Evolutionary conservation across 2,888 invertebrate genomes (phyloP), one percentile per base, ranked within the genome.

Genomic region (Drosophila nigricruria): DNA sequence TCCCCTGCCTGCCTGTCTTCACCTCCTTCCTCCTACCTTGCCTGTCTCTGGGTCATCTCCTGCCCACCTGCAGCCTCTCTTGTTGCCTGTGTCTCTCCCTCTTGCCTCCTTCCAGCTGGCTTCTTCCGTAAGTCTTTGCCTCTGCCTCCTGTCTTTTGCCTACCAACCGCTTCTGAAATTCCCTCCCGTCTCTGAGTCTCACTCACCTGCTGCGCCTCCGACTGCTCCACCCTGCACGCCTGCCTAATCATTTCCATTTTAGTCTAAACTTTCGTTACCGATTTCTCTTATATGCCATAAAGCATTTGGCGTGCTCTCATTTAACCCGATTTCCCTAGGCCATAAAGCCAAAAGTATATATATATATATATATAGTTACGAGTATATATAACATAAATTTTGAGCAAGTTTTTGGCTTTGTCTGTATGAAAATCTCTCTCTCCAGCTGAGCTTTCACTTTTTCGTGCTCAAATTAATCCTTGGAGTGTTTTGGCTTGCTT

Each of bases 381-480:
- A 45, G 25, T 81, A 76, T 73, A 70, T 81, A 70, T 73, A 71
- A 63, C 77, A 85, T 79, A 82, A 77, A 85, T 88, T 87, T 34
- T 40, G 25, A 49, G 63, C 53, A 53, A 53, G 53, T 52, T 32
- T 38, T 14, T 53, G 36, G 25, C 38, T 53, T 38, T 53, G 36
- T 53, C 53, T 53, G 27, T 49, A 23, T 25, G 61, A 52, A 53
- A 85, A 70, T 43, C 34, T 16, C 52, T 16, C 52, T 52, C 66
- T 66, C 70, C 53, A 68, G 52, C 62, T 60, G 60, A 45, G 78
- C 76, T 88, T 86, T 86, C 83, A 80, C 82, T 84, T 80, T 80
- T 89, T 77, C 74, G 70, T 77, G 72, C 60, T 76, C 61, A 85
- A 88, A 88, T 88, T 82, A 88, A 88, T 88, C 87, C 87, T 79